These are phyloP conservation scores for Naso thynnoides DNA, from an alignment of 2,797 vertebrate species.

Conservation along the genomic window DNA sequence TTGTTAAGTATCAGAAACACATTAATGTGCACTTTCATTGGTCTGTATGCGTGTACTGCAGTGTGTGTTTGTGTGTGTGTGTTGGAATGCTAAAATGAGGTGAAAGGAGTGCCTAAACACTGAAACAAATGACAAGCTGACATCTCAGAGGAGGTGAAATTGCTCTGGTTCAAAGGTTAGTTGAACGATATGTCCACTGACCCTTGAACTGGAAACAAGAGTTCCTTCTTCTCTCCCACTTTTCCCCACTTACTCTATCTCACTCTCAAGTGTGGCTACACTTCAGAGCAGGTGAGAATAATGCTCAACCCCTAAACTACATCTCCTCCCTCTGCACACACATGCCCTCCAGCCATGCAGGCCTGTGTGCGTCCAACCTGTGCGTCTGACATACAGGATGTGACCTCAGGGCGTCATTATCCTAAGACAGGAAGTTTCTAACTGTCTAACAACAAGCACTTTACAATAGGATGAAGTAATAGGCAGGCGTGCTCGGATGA, in stretches of 20 bases:
- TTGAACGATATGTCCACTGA: slow-evolving; percentile 64
- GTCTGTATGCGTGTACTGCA: not conserved
- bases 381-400: slow-evolving; percentile 74
- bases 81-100: slow-evolving; percentile 48
- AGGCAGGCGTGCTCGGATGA: slow-evolving; percentile 9
- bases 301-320: slow-evolving; percentile 48
- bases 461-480: slow-evolving; percentile 60
- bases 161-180: slow-evolving; percentile 67
- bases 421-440: slow-evolving; percentile 74
- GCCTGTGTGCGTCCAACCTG: slow-evolving; percentile 52
- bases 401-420: slow-evolving; percentile 77
- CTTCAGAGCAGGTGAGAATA: slow-evolving; percentile 65
- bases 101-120: slow-evolving; percentile 59
- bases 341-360: slow-evolving; percentile 56
- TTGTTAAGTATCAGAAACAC: slow-evolving; percentile 12
- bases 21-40: slow-evolving; percentile 7
- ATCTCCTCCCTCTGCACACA: slow-evolving; percentile 50
- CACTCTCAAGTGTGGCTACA: slow-evolving; percentile 61
- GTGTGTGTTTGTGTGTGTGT: not conserved
- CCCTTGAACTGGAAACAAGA: slow-evolving; percentile 48
- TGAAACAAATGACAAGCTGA: slow-evolving; percentile 50
- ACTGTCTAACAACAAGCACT: slow-evolving; percentile 71
- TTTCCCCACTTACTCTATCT: slow-evolving; percentile 60
- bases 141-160: slow-evolving; percentile 62
- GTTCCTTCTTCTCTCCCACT: slow-evolving; percentile 30